Base-by-base conservation (phyloP, 2,888 invertebrate species). In the Nomada ruficornis region DNA sequence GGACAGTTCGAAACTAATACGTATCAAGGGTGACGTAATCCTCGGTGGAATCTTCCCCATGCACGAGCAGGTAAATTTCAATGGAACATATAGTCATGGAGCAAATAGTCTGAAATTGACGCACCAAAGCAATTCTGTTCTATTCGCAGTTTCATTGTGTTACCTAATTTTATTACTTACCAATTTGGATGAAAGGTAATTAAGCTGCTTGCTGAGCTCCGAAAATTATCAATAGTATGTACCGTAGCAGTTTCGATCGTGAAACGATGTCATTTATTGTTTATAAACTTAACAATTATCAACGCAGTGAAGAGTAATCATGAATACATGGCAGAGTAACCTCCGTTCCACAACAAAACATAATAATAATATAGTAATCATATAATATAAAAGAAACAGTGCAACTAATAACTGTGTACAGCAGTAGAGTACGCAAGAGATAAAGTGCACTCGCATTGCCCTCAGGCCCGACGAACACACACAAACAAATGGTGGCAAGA, bases 31-130 rank as follows among this genome's bases (percentile, higher is more conserved):
- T n/a, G 96, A 96, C 90, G 95, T 96, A 77, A 95, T 96, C 80
- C 94, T 96, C 47, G 96, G 96, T 1, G 96, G 96, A 4, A 94
- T 96, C 62, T 96, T 96, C 91, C 96, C 96, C 0, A 95, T 96
- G 91, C 96, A 96, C 90, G 95, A 96, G 88, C 95, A 96, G 91
- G 93, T 93, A 87, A 59, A 42, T 69, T 63, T 67, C 18, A 4
- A 47, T 59, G 0, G 20, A 60, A 54, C 42, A n/a, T n/a, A n/a
- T n/a, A n/a, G n/a, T n/a, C n/a, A n/a, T 13, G 15, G 20, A 10
- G 5, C 23, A 42, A 13, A 36, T 52, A 11, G 13, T 52, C 23
- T 42, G 2, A 76, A 50, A 72, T 57, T 26, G 42, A 59, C 11
- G 36, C 47, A 64, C 11, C 23, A 18, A 36, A 50, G 62, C 7